Percentiles rank a stretch among this genome's conserved stretches.
Conservation (phyloP, 2,888 invertebrate species). For the Choristoneura rosaceana region DNA sequence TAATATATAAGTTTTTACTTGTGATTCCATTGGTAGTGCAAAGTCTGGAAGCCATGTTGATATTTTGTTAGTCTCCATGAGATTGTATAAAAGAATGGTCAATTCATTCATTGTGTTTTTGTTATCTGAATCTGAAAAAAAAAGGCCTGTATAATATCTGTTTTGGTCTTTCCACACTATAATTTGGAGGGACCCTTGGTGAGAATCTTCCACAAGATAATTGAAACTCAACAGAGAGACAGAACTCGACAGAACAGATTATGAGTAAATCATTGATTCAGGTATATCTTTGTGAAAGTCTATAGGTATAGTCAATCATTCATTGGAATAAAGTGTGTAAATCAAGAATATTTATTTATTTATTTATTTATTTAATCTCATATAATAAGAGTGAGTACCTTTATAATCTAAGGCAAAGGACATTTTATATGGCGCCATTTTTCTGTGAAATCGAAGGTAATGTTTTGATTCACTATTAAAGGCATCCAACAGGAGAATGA, state of each 20-base stretch:
- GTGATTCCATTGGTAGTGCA: slow-evolving; percentile 56
- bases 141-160: not conserved
- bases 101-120: slow-evolving; percentile 59
- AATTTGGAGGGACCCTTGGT: not conserved
- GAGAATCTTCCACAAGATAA: not conserved
- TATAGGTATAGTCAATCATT: too few relatives aligned
- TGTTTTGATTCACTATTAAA: slow-evolving; percentile 81
- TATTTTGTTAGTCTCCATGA: slow-evolving; percentile 62
- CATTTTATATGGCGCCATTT: slow-evolving; percentile 91
- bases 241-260: too few relatives aligned
- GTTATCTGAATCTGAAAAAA: slow-evolving; percentile 53
- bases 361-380: too few relatives aligned
- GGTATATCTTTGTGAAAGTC: too few relatives aligned
- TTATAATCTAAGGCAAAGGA: slow-evolving; percentile 84
- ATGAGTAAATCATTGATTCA: too few relatives aligned
- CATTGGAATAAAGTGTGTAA: too few relatives aligned
- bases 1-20: slow-evolving; percentile 54
- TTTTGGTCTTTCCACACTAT: too few relatives aligned
- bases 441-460: slow-evolving; percentile 87
- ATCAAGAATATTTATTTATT: too few relatives aligned
- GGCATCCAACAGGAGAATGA: slow-evolving; percentile 86
- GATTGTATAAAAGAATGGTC: slow-evolving; percentile 61
- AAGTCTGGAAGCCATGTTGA: slow-evolving; percentile 68
- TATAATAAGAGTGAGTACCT: slow-evolving; percentile 56
- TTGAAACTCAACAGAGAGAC: not conserved